phyloP scores from a whole-genome alignment of 1,140 invertebrate genomes.

The Adelges cooleyi region DNA sequence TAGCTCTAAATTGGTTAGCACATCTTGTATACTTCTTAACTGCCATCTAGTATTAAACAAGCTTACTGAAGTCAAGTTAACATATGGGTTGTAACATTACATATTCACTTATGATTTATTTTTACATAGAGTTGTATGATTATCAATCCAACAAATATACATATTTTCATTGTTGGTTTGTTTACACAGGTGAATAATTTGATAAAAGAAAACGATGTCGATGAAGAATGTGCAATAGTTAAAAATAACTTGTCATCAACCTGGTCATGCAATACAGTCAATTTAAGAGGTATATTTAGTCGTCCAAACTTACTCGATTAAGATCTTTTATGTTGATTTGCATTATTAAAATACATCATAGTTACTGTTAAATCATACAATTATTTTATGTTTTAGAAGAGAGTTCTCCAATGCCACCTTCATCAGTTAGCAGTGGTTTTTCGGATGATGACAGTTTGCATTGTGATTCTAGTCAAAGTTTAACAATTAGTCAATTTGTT shows the following conservation, averaged over 20 bases:
- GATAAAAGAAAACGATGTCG: not conserved
- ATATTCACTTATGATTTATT: too few species aligned
- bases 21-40: too few species aligned
- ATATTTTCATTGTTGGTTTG: too few species aligned
- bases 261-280: constrained; percentile 15
- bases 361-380: not conserved
- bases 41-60: too few species aligned
- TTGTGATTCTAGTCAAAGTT: constrained; percentile 49
- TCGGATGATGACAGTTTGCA: constrained; percentile 77
- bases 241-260: not conserved
- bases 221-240: constrained; percentile 4
- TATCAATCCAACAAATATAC: too few species aligned
- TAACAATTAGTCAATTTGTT: constrained; percentile 64
- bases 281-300: constrained; percentile 20
- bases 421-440: constrained; percentile 69
- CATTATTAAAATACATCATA: too few species aligned
- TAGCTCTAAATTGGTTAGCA: too few species aligned
- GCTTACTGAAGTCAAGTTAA: too few species aligned
- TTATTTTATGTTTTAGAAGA: constrained; percentile 28
- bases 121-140: too few species aligned
- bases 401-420: constrained; percentile 53
- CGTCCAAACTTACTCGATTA: too few species aligned
- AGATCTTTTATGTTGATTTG: too few species aligned
- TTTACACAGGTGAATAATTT: constrained; percentile 10
- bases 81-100: too few species aligned